phyloP scores from a whole-genome alignment of 2,888 invertebrate genomes.

The Pachydiplax longipennis region DNA sequence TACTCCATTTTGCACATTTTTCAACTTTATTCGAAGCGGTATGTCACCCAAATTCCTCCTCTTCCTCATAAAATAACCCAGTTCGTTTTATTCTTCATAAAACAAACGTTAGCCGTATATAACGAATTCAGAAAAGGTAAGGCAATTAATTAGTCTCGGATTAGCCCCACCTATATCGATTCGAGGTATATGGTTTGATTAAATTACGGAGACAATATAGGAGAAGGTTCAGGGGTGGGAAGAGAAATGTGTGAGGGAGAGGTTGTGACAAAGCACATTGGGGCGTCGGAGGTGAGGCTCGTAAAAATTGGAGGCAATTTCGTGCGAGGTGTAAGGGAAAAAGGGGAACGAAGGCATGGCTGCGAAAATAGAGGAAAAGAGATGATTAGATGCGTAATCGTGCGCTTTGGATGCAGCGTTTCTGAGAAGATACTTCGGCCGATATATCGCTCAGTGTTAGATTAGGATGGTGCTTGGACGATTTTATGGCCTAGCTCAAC shows the following conservation, averaged over 20 bases:
- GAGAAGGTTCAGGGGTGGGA: background rate
- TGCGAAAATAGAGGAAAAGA: background rate
- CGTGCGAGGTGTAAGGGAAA: background rate
- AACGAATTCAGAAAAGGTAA: background rate
- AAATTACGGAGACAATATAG: background rate
- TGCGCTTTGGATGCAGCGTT: background rate
- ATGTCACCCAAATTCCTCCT: too few relatives aligned
- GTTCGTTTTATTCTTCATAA: background rate
- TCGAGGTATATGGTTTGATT: background rate
- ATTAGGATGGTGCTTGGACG: background rate
- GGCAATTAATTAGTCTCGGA: background rate
- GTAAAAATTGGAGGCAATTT: conserved; percentile 42
- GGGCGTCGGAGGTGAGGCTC: conserved; percentile 19
- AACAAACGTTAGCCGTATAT: background rate
- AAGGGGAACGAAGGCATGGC: background rate
- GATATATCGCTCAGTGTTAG: background rate
- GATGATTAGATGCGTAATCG: conserved; percentile 24
- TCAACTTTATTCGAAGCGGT: too few relatives aligned
- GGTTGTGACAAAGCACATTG: background rate
- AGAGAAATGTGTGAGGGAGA: background rate
- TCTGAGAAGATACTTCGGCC: background rate
- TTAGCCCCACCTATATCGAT: background rate
- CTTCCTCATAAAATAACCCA: background rate
- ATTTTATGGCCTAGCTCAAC: too few relatives aligned
- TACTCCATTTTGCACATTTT: too few relatives aligned